Percentiles rank a stretch among this genome's conserved stretches.
These are phyloP conservation scores for Grus americana DNA, from an alignment of 2,113 vertebrate species.

Conservation along the genomic window DNA sequence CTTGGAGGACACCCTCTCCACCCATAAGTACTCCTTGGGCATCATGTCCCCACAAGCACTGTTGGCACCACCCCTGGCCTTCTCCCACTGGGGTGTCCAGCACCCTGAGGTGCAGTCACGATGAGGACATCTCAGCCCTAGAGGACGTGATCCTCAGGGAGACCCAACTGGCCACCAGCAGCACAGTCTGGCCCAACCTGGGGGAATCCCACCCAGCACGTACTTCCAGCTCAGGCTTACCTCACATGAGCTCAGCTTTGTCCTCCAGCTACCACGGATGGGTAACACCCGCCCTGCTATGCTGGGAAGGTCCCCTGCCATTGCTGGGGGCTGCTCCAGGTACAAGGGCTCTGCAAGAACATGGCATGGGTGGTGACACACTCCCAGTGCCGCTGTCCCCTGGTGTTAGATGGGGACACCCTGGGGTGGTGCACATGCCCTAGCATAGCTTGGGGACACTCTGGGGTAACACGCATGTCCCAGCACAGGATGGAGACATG, in stretches of 20 bases:
- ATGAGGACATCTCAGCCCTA: neutral
- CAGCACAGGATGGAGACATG: neutral
- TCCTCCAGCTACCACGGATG: accelerated
- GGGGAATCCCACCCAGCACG: neutral
- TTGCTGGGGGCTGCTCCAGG: neutral
- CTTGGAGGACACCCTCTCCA: neutral
- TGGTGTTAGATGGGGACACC: neutral
- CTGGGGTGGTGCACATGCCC: neutral
- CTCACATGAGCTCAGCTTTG: neutral
- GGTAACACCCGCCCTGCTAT: accelerated
- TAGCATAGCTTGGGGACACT: neutral
- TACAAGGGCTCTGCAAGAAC: neutral
- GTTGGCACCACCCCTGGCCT: neutral
- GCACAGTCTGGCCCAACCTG: neutral
- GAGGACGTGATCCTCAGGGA: neutral
- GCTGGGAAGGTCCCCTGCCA: accelerated
- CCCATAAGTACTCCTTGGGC: neutral
- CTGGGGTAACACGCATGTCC: neutral
- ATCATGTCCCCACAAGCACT: accelerated
- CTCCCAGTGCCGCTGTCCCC: neutral
- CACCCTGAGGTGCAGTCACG: accelerated
- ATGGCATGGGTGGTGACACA: neutral
- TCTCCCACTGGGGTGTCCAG: neutral
- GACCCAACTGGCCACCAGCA: neutral
- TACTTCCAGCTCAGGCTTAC: conserved; percentile 31